Evolutionary conservation across 2,888 invertebrate species (phyloP).

Genomic region (Monochamus alternatus): DNA sequence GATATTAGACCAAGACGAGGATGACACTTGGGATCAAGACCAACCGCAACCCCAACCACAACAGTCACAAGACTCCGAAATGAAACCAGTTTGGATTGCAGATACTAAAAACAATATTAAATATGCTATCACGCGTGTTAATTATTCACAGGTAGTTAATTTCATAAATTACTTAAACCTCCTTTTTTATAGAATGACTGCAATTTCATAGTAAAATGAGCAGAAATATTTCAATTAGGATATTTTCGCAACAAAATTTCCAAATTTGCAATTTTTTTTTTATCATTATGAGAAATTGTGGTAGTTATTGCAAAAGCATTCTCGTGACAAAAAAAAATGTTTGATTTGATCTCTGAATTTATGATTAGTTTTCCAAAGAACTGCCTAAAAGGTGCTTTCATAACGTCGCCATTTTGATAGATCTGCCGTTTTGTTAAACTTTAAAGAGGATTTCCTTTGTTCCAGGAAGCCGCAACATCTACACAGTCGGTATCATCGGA

Average conservation of each 20-base stretch:
- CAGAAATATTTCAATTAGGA: no score
- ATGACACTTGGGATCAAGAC: constrained; percentile 56
- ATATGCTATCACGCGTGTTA: constrained; percentile 70
- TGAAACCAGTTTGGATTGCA: constrained; percentile 67
- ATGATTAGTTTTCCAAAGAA: no score
- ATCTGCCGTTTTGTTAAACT: background rate
- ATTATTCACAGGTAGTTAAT: constrained; percentile 69
- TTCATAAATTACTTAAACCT: constrained; percentile 25
- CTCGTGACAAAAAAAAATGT: no score
- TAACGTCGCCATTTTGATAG: background rate
- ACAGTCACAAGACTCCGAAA: constrained; percentile 51
- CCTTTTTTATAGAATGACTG: background rate
- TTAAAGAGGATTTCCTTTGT: constrained; percentile 48
- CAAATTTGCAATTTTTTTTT: no score
- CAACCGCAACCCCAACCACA: constrained; percentile 59
- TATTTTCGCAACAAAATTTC: no score
- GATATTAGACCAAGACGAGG: constrained; percentile 53
- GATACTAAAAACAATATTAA: constrained; percentile 68
- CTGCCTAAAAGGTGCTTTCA: no score
- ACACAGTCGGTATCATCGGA: constrained; percentile 82
- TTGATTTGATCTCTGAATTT: no score
- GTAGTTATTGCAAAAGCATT: no score
- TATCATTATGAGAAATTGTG: no score
- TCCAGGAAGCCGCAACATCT: constrained; percentile 82
- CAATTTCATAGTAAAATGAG: no score